Percentiles rank a stretch among this genome's conserved stretches.
Evolutionary conservation across 2,113 vertebrate species (phyloP).

Genomic region (Heteronetta atricapilla): DNA sequence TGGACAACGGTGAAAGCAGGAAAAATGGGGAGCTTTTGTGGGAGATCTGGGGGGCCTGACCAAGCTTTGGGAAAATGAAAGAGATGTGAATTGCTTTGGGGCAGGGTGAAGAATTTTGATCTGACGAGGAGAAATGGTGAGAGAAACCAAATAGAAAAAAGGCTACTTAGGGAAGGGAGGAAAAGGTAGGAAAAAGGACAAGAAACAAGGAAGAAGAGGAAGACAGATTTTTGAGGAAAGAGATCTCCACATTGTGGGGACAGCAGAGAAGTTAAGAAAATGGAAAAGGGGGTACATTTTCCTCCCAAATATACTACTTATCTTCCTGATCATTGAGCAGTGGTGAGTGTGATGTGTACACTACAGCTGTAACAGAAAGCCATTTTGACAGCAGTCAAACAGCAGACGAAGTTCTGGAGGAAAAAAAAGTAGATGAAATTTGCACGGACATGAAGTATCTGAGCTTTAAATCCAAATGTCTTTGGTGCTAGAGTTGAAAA

Average conservation of each 20-base stretch:
- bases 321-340: not conserved
- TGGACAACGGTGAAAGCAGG: not conserved
- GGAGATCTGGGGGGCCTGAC: not conserved
- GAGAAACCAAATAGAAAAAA: not conserved
- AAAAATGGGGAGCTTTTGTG: not conserved
- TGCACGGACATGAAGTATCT: not conserved
- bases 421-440: not conserved
- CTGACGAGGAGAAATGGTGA: not conserved
- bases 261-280: not conserved
- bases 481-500: slow-evolving; percentile 12
- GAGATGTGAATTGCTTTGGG: not conserved
- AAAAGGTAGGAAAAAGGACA: not conserved
- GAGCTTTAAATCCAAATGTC: not conserved
- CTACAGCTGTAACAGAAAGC: not conserved
- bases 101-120: not conserved
- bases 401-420: not conserved
- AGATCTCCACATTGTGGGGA: not conserved
- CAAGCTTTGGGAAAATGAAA: not conserved
- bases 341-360: not conserved
- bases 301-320: not conserved
- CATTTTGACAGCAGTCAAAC: not conserved
- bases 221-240: not conserved
- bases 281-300: not conserved
- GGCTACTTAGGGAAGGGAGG: not conserved
- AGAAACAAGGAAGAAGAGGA: not conserved